Percentiles rank a stretch among this genome's conserved stretches.
phyloP scores from a whole-genome alignment of 2,797 vertebrate genomes.

The Florisuga fusca region DNA sequence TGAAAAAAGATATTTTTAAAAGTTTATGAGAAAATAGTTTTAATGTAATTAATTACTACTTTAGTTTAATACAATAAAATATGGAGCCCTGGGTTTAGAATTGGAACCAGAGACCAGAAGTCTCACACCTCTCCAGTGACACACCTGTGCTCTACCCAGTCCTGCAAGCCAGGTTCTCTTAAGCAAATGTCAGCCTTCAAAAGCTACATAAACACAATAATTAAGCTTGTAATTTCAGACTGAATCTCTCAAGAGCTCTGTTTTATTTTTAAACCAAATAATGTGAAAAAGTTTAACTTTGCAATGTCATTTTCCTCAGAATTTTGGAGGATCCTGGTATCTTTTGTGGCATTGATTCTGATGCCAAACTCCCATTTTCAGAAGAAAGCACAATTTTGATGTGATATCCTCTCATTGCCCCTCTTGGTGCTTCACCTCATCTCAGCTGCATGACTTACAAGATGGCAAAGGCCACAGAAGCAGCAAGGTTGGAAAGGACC shows the following conservation, averaged over 20 bases:
- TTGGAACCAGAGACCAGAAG: neutral
- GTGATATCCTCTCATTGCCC: fast-evolving
- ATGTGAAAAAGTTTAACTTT: neutral
- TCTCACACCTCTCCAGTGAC: neutral
- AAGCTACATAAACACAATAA: neutral
- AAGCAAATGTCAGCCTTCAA: neutral
- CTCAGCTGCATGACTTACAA: neutral
- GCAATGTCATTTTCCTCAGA: neutral
- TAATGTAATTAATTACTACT: too few species aligned
- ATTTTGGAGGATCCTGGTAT: neutral
- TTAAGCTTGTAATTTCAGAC: neutral
- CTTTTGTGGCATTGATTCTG: neutral
- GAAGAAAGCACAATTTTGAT: fast-evolving
- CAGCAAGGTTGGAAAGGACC: too few species aligned
- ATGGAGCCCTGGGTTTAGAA: neutral
- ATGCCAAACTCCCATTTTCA: neutral
- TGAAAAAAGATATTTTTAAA: neutral
- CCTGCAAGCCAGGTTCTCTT: neutral
- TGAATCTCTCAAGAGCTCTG: neutral
- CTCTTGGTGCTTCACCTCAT: neutral
- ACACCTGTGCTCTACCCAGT: neutral
- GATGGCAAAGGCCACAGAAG: neutral
- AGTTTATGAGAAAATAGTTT: neutral
- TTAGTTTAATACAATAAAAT: neutral
- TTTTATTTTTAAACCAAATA: neutral